Evolutionary conservation across 2,888 invertebrate species (phyloP).

Genomic region (Caenorhabditis becei): DNA sequence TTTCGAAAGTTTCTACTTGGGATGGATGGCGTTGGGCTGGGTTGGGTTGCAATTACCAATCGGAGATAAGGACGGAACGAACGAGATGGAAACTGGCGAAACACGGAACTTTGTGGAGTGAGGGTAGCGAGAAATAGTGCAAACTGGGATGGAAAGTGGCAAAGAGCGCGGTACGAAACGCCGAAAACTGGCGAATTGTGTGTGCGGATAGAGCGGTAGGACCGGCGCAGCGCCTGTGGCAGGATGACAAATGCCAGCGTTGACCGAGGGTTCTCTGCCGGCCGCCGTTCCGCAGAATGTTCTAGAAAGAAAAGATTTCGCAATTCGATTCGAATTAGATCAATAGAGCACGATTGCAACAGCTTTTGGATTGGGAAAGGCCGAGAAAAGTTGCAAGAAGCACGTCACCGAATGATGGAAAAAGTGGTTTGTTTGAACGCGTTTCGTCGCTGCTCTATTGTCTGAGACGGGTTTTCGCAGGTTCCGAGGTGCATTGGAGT

Average conservation of each 20-base stretch:
- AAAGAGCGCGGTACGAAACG: conserved; percentile 40
- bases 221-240: conserved; percentile 40
- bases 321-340: not conserved
- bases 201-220: conserved; percentile 43
- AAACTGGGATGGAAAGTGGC: conserved; percentile 40
- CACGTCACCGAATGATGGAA: conserved; percentile 16
- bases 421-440: conserved; percentile 31
- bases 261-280: not conserved
- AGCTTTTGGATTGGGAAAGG: not conserved
- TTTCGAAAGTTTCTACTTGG: not conserved
- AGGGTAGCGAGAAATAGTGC: conserved; percentile 51
- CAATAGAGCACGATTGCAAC: conserved; percentile 12
- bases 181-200: conserved; percentile 43
- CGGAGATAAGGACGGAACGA: conserved; percentile 23
- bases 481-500: conserved; percentile 35
- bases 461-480: conserved; percentile 25
- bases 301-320: not conserved
- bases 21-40: too few relatives aligned
- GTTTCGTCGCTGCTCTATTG: conserved; percentile 8
- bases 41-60: conserved; percentile 9
- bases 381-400: not conserved
- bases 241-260: conserved; percentile 39
- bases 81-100: conserved; percentile 6
- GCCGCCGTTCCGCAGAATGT: not conserved
- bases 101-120: conserved; percentile 13